Evolutionary conservation across 2,113 vertebrate species (phyloP).

Genomic region (Pseudopodoces humilis): DNA sequence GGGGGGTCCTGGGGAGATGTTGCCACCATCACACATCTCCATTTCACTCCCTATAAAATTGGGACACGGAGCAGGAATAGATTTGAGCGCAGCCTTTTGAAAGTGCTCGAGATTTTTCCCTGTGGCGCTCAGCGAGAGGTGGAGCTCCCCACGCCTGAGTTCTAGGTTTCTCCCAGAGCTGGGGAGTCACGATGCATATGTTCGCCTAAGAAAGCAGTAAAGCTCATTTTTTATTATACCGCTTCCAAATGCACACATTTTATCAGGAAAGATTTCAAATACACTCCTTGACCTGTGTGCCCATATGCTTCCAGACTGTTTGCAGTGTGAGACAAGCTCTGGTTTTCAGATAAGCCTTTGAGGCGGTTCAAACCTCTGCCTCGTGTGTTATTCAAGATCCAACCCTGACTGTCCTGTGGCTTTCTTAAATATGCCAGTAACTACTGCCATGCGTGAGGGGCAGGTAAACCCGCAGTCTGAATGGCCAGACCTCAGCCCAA

Average conservation of each 20-base stretch:
- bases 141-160: neutral
- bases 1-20: neutral
- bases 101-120: neutral
- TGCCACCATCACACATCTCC: fast-evolving
- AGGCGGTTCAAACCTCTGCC: neutral
- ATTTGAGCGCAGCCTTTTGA: neutral
- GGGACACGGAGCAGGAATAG: fast-evolving
- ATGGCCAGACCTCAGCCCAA: fast-evolving
- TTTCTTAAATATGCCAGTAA: neutral
- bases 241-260: neutral
- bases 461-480: neutral
- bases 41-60: neutral
- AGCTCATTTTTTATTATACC: neutral
- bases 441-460: neutral
- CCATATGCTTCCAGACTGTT: neutral
- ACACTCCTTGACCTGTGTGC: fast-evolving
- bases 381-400: fast-evolving
- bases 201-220: fast-evolving
- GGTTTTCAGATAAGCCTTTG: neutral
- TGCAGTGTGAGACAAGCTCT: neutral
- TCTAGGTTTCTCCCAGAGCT: neutral
- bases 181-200: fast-evolving
- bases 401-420: neutral
- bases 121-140: fast-evolving
- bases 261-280: neutral